Percentiles rank a stretch among this genome's conserved stretches.
These are phyloP conservation scores for Athalia cordata DNA, from an alignment of 2,888 invertebrate genomes.

Conservation along the genomic window DNA sequence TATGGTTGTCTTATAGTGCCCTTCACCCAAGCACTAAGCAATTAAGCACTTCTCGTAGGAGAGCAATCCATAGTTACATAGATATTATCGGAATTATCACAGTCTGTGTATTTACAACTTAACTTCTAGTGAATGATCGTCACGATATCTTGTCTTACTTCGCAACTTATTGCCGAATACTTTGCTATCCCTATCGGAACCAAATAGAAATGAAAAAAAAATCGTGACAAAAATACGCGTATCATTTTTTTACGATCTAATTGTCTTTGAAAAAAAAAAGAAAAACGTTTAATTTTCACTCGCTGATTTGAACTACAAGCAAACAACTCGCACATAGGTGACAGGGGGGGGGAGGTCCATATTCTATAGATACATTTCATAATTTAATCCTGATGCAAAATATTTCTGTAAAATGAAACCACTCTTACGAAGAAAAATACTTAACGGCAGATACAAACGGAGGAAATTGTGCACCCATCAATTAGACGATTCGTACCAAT, in stretches of 20 bases:
- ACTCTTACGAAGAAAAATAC: slow-evolving; percentile 23
- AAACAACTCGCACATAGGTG: slow-evolving; percentile 7
- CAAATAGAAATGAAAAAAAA: neutral
- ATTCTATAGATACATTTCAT: slow-evolving; percentile 1
- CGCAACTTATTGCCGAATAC: slow-evolving; percentile 18
- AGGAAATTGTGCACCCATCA: neutral
- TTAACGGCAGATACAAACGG: neutral
- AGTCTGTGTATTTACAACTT: slow-evolving; percentile 74
- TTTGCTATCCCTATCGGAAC: slow-evolving; percentile 1
- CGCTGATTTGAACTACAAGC: neutral
- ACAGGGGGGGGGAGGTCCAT: neutral
- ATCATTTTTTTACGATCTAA: neutral
- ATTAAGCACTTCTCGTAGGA: slow-evolving; percentile 52
- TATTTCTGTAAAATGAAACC: slow-evolving; percentile 1
- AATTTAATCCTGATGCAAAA: slow-evolving; percentile 2
- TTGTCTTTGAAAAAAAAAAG: slow-evolving; percentile 3
- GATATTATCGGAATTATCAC: slow-evolving; percentile 72
- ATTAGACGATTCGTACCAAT: slow-evolving; percentile 1
- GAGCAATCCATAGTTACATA: slow-evolving; percentile 62
- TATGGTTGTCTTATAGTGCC: slow-evolving; percentile 46
- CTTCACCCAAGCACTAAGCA: slow-evolving; percentile 46
- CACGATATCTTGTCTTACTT: slow-evolving; percentile 17
- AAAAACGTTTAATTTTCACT: neutral
- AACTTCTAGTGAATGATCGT: slow-evolving; percentile 57
- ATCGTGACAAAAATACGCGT: neutral